Conservation (phyloP, 2,888 invertebrate genomes). For the Aspidapion aeneum region DNA sequence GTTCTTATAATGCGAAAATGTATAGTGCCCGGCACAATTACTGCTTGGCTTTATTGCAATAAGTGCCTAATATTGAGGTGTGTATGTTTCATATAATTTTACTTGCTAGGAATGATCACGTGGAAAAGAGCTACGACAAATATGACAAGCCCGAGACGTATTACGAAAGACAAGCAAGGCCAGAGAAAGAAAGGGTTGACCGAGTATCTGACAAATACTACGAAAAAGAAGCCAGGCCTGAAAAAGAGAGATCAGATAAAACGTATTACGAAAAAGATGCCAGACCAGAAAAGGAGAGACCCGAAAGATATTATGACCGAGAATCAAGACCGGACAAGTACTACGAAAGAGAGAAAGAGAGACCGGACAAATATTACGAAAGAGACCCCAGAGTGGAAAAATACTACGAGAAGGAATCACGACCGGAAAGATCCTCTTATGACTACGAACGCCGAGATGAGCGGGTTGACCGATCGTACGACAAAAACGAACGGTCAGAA, state of each 20-base stretch:
- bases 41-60: too few species aligned
- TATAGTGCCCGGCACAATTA: too few species aligned
- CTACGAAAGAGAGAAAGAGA: not conserved
- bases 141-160: conserved; percentile 13
- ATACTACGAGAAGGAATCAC: not conserved
- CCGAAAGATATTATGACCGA: not conserved
- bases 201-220: not conserved
- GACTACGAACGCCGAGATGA: not conserved
- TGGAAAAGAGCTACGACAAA: conserved; percentile 4
- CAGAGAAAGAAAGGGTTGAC: too few species aligned
- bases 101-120: too few species aligned
- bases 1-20: too few species aligned
- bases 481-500: not conserved
- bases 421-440: not conserved
- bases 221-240: not conserved
- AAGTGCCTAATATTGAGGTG: too few species aligned
- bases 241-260: conserved; percentile 27
- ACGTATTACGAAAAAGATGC: conserved; percentile 54
- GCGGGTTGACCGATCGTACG: not conserved
- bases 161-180: not conserved
- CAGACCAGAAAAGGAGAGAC: conserved; percentile 36
- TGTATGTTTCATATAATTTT: too few species aligned
- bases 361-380: conserved; percentile 12
- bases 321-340: conserved; percentile 1
- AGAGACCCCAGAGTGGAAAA: not conserved